Percentiles rank a stretch among this genome's conserved stretches.
Evolutionary conservation across 1,140 invertebrate species (phyloP).

Genomic region (Protaetia brevitarsis): DNA sequence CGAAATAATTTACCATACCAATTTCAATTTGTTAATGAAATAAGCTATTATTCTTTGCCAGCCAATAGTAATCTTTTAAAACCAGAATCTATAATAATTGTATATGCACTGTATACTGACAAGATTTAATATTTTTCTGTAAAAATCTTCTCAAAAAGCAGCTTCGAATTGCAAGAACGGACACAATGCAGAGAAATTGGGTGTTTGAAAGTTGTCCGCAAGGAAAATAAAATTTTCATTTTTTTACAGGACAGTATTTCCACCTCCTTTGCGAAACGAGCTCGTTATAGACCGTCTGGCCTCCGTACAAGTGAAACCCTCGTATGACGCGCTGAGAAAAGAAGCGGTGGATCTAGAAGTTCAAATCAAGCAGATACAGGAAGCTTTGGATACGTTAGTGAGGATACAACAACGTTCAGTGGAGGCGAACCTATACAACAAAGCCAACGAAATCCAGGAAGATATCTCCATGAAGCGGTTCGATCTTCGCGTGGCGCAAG

Average conservation of each 20-base stretch:
- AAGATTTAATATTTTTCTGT: no score
- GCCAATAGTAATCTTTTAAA: no score
- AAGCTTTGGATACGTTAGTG: constrained; percentile 76
- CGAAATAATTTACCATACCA: no score
- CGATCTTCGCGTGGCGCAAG: constrained; percentile 84
- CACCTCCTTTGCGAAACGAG: constrained; percentile 74
- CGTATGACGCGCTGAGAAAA: constrained; percentile 74
- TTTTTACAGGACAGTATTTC: constrained; percentile 58
- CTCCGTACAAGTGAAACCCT: constrained; percentile 66
- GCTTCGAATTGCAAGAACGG: no score
- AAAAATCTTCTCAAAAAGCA: no score
- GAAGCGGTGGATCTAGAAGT: constrained; percentile 78
- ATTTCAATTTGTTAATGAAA: no score
- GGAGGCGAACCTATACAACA: constrained; percentile 84
- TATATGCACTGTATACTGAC: no score
- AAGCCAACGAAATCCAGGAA: constrained; percentile 92
- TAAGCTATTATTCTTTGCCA: no score
- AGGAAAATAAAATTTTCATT: no score
- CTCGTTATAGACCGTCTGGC: constrained; percentile 77
- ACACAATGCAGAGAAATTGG: no score
- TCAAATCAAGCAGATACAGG: constrained; percentile 84
- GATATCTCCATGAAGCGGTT: constrained; percentile 93
- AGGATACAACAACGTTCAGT: constrained; percentile 83
- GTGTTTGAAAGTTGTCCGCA: no score
- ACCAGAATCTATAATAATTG: no score